Conservation (phyloP, 2,797 vertebrate genomes). For the Mustela erminea region DNA sequence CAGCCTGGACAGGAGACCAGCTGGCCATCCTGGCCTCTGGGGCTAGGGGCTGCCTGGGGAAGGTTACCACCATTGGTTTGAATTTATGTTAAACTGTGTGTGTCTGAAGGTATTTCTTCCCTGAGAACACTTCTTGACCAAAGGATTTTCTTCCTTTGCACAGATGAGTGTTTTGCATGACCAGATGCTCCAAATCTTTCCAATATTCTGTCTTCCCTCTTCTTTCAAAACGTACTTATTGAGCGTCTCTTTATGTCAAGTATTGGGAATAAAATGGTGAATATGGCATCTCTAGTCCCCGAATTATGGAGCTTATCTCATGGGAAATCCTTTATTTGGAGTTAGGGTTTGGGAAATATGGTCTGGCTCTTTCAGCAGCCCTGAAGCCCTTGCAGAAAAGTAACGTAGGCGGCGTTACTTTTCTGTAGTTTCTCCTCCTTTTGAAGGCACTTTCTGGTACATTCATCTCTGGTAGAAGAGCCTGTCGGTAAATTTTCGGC, state of each 20-base stretch:
- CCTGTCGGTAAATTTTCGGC: neutral
- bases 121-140: neutral
- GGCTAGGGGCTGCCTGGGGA: neutral
- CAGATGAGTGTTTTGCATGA: neutral
- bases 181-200: neutral
- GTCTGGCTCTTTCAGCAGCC: neutral
- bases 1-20: neutral
- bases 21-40: neutral
- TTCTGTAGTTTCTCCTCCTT: conserved; percentile 18
- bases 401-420: neutral
- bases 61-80: neutral
- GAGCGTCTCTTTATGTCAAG: neutral
- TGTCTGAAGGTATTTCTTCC: neutral
- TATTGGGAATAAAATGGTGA: neutral
- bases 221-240: neutral
- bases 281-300: neutral
- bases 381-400: neutral
- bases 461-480: neutral
- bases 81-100: neutral
- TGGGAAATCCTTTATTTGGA: neutral
- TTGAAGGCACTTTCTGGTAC: neutral
- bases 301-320: neutral
- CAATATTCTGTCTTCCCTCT: neutral
- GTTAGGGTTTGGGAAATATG: neutral
- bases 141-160: neutral